Evolutionary conservation across 2,113 vertebrate genomes (phyloP).

Genomic region (Phaetusa simplex): DNA sequence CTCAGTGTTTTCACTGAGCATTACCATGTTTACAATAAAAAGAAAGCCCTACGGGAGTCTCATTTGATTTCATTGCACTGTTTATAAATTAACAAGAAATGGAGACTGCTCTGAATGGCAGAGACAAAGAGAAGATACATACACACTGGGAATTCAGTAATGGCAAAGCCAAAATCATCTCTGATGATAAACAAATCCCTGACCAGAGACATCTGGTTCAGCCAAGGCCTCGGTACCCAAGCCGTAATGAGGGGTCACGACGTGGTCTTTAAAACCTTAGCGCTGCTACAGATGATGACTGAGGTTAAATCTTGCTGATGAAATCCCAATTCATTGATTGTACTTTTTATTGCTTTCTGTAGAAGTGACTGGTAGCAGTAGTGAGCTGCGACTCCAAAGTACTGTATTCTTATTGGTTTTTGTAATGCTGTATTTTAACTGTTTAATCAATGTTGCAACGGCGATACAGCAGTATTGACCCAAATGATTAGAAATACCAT

Average conservation of each 20-base stretch:
- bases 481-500: neutral
- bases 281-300: neutral
- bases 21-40: constrained; percentile 3
- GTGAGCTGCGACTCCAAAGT: neutral
- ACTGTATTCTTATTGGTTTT: neutral
- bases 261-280: neutral
- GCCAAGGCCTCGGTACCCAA: neutral
- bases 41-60: constrained; percentile 9
- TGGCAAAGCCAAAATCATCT: neutral
- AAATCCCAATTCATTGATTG: constrained; percentile 33
- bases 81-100: constrained; percentile 38
- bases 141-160: neutral
- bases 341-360: neutral
- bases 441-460: neutral
- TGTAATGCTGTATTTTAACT: neutral
- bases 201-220: neutral
- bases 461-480: neutral
- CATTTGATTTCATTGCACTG: neutral
- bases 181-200: neutral
- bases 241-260: neutral
- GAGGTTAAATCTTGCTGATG: constrained; percentile 19
- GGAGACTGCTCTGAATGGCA: constrained; percentile 1
- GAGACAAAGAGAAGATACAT: neutral
- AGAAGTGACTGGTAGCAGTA: neutral
- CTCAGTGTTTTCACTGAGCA: neutral